phyloP scores from a whole-genome alignment of 1,140 invertebrate genomes.

The Ceratina calcarata region DNA sequence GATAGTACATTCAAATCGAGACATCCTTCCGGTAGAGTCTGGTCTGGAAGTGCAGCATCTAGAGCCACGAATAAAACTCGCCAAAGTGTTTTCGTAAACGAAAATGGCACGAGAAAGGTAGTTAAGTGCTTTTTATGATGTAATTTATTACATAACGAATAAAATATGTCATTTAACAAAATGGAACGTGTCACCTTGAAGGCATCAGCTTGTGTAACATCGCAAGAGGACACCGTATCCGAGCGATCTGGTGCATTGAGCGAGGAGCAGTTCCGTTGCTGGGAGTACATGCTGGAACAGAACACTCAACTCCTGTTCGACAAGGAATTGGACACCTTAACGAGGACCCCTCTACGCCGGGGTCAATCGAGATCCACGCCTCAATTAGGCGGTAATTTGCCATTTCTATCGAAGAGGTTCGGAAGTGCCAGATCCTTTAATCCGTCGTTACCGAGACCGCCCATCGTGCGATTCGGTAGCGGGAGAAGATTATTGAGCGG shows the following conservation, averaged over 20 bases:
- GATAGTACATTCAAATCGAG: conserved; percentile 81
- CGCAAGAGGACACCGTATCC: conserved; percentile 80
- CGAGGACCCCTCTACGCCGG: conserved; percentile 80
- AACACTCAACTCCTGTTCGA: conserved; percentile 94
- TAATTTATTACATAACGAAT: neutral
- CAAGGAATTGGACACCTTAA: conserved; percentile 91
- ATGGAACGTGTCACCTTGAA: neutral
- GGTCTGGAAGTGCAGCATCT: conserved; percentile 72
- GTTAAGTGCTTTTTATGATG: neutral
- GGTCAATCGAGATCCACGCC: conserved; percentile 78
- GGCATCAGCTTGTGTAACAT: conserved; percentile 38
- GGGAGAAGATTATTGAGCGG: conserved; percentile 82
- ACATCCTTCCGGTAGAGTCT: conserved; percentile 72
- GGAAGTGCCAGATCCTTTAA: conserved; percentile 89
- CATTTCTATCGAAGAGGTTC: conserved; percentile 88
- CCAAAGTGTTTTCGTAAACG: conserved; percentile 75
- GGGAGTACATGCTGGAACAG: conserved; percentile 96
- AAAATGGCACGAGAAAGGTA: conserved; percentile 71
- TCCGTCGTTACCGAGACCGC: conserved; percentile 76
- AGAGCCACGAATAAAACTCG: conserved; percentile 71
- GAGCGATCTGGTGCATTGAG: conserved; percentile 83
- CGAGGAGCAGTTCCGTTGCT: conserved; percentile 94
- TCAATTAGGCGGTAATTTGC: conserved; percentile 73
- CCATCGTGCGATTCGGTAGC: conserved; percentile 76
- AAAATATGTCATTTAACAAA: neutral